A percentile compares a stretch with the other conserved stretches of the same genome.
Conservation (phyloP, 2,113 vertebrate genomes). For the Perca flavescens region DNA sequence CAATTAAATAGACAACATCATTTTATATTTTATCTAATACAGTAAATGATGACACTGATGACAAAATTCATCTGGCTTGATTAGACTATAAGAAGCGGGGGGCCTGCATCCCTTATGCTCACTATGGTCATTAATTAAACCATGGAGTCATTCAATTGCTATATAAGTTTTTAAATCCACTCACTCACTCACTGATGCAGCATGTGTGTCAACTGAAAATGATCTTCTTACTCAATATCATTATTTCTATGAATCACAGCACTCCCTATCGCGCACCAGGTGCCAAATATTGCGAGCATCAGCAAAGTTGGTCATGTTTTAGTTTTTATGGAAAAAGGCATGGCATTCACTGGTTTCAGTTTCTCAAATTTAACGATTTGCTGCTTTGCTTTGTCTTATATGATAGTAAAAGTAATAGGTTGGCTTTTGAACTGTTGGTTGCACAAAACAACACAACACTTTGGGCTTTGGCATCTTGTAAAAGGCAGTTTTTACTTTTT, state of each 20-base stretch:
- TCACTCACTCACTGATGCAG: conserved; percentile 4
- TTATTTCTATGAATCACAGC: neutral
- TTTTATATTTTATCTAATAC: conserved; percentile 8
- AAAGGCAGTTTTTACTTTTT: neutral
- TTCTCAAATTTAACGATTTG: neutral
- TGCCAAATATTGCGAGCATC: neutral
- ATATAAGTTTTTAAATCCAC: conserved; percentile 23
- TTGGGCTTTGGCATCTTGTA: neutral
- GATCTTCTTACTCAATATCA: neutral
- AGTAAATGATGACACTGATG: conserved; percentile 26
- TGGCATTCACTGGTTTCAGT: neutral
- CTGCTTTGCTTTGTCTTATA: neutral
- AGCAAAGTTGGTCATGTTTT: neutral
- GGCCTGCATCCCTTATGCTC: neutral
- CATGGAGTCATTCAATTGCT: conserved; percentile 15
- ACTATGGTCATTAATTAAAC: conserved; percentile 32
- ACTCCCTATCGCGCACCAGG: neutral
- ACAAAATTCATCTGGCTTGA: conserved; percentile 35
- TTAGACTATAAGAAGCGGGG: conserved; percentile 15
- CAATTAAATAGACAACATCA: neutral
- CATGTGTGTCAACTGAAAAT: neutral
- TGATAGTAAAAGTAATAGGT: neutral
- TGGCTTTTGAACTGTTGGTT: neutral
- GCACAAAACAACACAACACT: neutral
- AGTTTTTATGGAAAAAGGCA: neutral